Base-by-base conservation (phyloP, 1,140 invertebrate genomes). In the Mya arenaria region DNA sequence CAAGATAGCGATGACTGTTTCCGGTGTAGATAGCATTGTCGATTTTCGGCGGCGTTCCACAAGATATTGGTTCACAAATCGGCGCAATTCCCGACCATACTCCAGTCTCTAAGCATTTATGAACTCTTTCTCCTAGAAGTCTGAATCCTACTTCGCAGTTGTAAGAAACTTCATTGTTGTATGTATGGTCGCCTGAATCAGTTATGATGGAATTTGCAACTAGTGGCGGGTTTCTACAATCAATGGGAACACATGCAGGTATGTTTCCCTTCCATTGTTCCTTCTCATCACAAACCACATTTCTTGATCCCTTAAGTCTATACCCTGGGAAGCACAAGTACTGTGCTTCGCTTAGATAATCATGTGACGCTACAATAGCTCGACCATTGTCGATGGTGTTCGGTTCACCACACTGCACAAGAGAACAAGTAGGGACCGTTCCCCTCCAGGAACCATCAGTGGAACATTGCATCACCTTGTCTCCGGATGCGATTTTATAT, bases 31-130 rank as follows among this genome's bases (percentile, higher is more conserved):
- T 72, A 13, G 84, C 82, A 39, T 86, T 69, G 5, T 77, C 8
- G 37, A 89, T 62, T 15, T 77, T n/a, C 4, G 80, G 77, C 25
- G 88, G 88, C 17, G 56, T 23, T 13, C 79, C 72, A 52, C 88
- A 89, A 28, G 60, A 66, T 15, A 85, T 1, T 85, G 92, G 84
- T 94, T 95, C 94, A 91, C 97, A 98, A 19, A 93, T 89, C 0
- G 97, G 97, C 13, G 95, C 92, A 73, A 95, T 95, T 13, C 95
- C 95, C 81, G 96, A 97, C 97, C 86, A 88, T 17, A 32, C 39
- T 8, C 83, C 83, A 25, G 68, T 71, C 4, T 48, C 68, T n/a
- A 48, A 17, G 62, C 87, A 88, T 0, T 37, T 66, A 10, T 63
- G 34, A 3, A 56, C 63, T 17, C 69, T 37, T 62, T 75, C 52